Base-by-base conservation (phyloP, 1,140 invertebrate genomes). In the Sycophaga agraensis region DNA sequence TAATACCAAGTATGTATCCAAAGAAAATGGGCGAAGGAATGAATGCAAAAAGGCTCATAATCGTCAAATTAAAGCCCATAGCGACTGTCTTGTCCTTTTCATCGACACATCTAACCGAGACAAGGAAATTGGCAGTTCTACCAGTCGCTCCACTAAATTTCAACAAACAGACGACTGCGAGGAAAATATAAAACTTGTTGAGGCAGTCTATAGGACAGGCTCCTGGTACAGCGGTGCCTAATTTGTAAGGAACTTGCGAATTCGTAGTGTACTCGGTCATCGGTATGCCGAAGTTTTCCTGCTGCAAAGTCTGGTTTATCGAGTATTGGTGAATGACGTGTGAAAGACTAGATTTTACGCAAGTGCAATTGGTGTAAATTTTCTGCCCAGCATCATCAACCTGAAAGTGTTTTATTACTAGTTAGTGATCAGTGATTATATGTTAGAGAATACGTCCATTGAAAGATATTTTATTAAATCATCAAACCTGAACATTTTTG, bases 21-120 rank as follows among this genome's bases (percentile, higher is more conserved):
- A 89, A 90, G 34, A 90, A 78, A 62, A 90, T 90, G 14, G 89
- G 89, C 37, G 87, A 87, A 1, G 88, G 88, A 68, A 89, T 88
- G 51, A 89, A 87, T 16, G 87, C 86, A 53, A 88, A 86, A 49
- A 89, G 77, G 31, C 87, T 88, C 81, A 88, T 84, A 35, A 88
- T 78, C 62, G 83, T 87, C 64, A 89, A 74, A 43, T 84, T 83
- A 51, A 89, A 85, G 28, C 87, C 88, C 84, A 89, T 87, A 0
- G 88, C 85, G 0, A 88, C 86, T 1, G 88, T 82, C 70, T 89
- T 89, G 69, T 89, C 88, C 69, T 86, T 86, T 66, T 89, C 87
- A 9, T 88, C 86, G 0, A 89, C 87, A 71, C 87, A 89, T 69
- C 86, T 83, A 1, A 89, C 86, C 1, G 85, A 84, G 0, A 89